Conservation (phyloP, 2,888 invertebrate genomes). For the Euphydryas editha region DNA sequence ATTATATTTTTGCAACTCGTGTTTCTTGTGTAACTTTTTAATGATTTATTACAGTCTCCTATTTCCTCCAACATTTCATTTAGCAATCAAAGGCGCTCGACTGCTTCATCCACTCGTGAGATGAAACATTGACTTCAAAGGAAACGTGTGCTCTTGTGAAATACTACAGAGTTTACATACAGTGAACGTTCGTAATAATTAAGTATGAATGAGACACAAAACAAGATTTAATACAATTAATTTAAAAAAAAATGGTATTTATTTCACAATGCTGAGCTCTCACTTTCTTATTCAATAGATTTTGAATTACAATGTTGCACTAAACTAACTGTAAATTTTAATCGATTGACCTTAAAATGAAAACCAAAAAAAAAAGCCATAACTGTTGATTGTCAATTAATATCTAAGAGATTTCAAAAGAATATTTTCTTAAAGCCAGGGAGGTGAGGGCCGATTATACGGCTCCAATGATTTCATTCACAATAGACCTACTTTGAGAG, state of each 20-base stretch:
- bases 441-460: constrained; percentile 41
- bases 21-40: constrained; percentile 4
- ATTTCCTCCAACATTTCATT: constrained; percentile 19
- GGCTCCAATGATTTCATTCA: constrained; percentile 29
- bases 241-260: neutral
- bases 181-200: neutral
- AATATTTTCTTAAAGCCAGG: constrained; percentile 28
- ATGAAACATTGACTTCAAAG: constrained; percentile 34
- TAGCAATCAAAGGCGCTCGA: constrained; percentile 25
- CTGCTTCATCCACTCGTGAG: constrained; percentile 26
- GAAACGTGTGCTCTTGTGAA: constrained; percentile 20
- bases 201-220: neutral
- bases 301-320: no score
- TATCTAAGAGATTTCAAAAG: constrained; percentile 35
- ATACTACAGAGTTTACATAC: constrained; percentile 7
- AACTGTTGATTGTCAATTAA: constrained; percentile 18
- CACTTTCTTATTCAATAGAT: no score
- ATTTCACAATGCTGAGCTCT: no score
- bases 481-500: constrained; percentile 21
- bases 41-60: constrained; percentile 10
- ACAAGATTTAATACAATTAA: neutral
- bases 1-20: neutral
- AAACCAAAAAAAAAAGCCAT: constrained; percentile 6
- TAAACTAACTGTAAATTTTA: no score
- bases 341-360: neutral